phyloP scores from a whole-genome alignment of 2,113 vertebrate genomes.

The Syrmaticus mikado region DNA sequence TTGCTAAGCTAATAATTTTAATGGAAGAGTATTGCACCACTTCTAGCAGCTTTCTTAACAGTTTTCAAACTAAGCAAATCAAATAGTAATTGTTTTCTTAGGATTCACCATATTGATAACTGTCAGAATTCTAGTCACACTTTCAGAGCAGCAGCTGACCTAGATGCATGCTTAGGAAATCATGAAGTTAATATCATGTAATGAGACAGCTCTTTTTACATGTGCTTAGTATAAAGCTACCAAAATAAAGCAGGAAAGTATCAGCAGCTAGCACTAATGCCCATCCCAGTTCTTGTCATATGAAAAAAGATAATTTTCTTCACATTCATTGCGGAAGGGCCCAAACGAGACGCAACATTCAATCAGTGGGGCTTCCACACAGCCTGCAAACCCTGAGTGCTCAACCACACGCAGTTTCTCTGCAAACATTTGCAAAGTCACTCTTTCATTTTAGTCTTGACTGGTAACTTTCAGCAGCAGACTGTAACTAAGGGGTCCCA shows the following conservation, averaged over 20 bases:
- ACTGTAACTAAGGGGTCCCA: not conserved
- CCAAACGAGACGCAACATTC: not conserved
- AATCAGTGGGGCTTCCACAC: not conserved
- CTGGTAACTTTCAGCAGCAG: not conserved
- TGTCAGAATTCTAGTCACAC: constrained; percentile 4
- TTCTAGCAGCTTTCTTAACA: constrained; percentile 40
- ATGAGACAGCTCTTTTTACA: not conserved
- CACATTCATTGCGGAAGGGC: not conserved
- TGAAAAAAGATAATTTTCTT: not conserved
- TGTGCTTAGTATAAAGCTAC: not conserved
- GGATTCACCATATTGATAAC: constrained; percentile 29
- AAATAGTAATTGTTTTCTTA: constrained; percentile 43
- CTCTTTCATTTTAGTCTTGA: not conserved
- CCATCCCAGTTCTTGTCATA: not conserved
- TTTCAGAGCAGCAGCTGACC: constrained; percentile 29
- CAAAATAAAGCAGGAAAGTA: not conserved
- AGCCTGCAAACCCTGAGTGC: not conserved
- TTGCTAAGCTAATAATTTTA: constrained; percentile 58
- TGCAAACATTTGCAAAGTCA: not conserved
- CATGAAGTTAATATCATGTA: not conserved
- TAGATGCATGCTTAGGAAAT: not conserved
- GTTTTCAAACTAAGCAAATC: constrained; percentile 34
- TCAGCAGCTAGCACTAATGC: not conserved
- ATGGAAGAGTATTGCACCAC: not conserved
- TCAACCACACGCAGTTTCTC: not conserved